Evolutionary conservation across 1,140 invertebrate species (phyloP), one percentile per base, ranked within the genome.

Genomic region (Aradophagus sp.): DNA sequence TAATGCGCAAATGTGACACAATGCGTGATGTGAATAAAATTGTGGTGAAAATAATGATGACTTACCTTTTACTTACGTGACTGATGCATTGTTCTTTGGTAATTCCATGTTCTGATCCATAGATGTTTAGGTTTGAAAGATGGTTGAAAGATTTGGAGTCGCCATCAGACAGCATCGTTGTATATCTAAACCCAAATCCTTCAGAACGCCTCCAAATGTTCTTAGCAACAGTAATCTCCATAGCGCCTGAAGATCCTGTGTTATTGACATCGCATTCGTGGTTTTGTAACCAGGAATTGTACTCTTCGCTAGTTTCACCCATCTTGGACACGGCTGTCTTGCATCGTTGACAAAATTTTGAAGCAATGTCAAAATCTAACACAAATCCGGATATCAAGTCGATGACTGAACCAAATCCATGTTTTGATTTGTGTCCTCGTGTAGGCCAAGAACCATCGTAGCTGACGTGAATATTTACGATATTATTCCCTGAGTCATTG

Each of bases 21-120:
- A n/a, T n/a, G n/a, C n/a, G n/a, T n/a, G n/a, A n/a, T n/a, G n/a
- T n/a, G 29, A 42, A 27, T 8, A 12, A 45, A 32, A 19, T 35
- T 35, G 14, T 14, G 32, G 32, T 45, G 19, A 12, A 45, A 32
- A 45, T 45, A 8, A 8, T 8, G 20, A 31, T 32, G 27, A 48
- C 44, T 12, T 23, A 50, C 56, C 71, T 65, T 52, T 77, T 79
- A 23, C 42, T 39, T 8, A 77, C 67, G 41, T 77, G 76, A 55
- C 77, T 78, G 2, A 78, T 11, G 14, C 77, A 79, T 36, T 79
- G 73, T 55, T 71, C 68, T 61, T 75, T 74, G 10, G n/a, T 12
- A 27, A 78, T 63, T 41, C 48, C 15, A 11, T 65, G 42, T 14
- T 63, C 34, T 17, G 20, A 1, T 32, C 74, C 53, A 44, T 76